phyloP scores from a whole-genome alignment of 2,888 invertebrate species.

The Cataglyphis livida region DNA sequence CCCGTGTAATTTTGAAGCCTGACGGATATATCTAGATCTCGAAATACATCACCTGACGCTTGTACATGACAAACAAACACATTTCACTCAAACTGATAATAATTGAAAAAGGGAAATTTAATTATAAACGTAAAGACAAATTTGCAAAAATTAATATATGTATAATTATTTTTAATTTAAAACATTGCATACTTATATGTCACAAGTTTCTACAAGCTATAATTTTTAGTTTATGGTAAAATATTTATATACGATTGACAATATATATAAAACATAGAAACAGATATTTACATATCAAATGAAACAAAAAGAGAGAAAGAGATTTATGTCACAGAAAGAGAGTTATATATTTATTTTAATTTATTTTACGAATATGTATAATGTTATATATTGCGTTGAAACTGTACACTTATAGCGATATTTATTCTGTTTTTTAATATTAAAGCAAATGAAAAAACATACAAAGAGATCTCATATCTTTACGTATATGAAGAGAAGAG shows the following conservation, averaged over 20 bases:
- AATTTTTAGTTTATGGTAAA: background rate
- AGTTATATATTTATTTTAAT: background rate
- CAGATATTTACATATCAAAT: background rate
- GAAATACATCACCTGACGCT: background rate
- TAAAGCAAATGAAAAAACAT: background rate
- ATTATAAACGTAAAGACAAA: background rate
- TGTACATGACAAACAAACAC: background rate
- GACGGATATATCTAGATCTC: constrained; percentile 23
- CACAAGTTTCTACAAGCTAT: background rate
- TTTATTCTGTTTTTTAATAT: background rate
- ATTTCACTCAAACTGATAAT: background rate
- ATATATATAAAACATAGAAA: background rate
- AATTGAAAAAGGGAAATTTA: background rate
- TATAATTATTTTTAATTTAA: background rate
- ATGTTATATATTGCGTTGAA: background rate
- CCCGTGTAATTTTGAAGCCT: constrained; percentile 25
- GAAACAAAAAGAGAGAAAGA: background rate
- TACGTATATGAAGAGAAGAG: background rate
- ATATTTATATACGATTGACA: background rate
- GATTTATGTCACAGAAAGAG: background rate
- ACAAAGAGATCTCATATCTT: background rate
- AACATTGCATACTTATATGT: background rate
- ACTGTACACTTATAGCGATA: background rate
- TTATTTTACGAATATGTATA: background rate
- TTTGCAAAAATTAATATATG: background rate